Evolutionary conservation across 2,113 vertebrate genomes (phyloP), one percentile per base, ranked within the genome.

Genomic region (Puma concolor): DNA sequence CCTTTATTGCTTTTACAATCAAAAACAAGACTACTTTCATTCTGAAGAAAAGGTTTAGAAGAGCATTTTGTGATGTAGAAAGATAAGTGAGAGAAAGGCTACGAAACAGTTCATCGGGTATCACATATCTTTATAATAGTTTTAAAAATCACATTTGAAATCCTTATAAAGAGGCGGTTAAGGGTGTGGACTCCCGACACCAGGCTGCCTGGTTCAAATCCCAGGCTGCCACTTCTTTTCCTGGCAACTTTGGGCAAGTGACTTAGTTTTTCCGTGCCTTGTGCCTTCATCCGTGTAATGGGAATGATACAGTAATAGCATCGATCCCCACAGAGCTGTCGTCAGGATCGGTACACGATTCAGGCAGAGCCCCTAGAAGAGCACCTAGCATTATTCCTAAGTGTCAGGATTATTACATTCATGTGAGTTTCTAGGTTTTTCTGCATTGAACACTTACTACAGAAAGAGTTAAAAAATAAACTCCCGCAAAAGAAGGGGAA

Each of bases 21-120:
- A 92, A 89, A 83, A 84, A 66, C 54, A 88, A 50, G 31, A 36
- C 19, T 29, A n/a, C 27, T 72, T 86, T 41, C 79, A 91, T 88
- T 79, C 89, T 87, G 63, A 97, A 97, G 54, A 77, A 88, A 76
- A 95, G 11, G 3, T 27, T 89, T 66, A 77, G 69, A 79, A 94
- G 69, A 48, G 17, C 41, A 27, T 89, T 80, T 81, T 41, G 36
- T 93, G 17, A 52, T 52, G 23, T 66, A 41, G 6, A 60, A 96
- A 71, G 31, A 71, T 50, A 19, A 41, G 6, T 50, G 23, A 21
- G 6, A 36, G 84, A 81, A 66, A 90, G 41, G 21, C 50, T 77
- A 72, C 15, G n/a, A 77, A 93, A 83, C 8, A 52, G 23, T 71
- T 38, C 41, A 3, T 21, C 21, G 25, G 48, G 7, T 7, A 19